phyloP scores from a whole-genome alignment of 2,797 vertebrate genomes.

The Tadarida brasiliensis region DNA sequence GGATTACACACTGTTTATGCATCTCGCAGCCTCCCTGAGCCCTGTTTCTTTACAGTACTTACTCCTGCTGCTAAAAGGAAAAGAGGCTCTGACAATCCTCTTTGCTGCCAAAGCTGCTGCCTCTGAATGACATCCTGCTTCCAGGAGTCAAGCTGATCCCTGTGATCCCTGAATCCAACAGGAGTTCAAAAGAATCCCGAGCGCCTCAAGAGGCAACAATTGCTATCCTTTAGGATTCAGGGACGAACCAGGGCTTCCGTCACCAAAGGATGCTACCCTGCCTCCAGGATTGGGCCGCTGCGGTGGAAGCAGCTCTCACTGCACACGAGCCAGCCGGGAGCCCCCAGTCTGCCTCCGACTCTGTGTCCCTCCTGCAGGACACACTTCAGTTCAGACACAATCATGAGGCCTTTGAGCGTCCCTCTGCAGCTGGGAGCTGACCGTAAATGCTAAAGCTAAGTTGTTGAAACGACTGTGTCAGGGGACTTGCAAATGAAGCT shows the following conservation, averaged over 20 bases:
- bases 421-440: conserved; percentile 71
- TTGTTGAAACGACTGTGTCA: conserved; percentile 71
- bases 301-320: conserved; percentile 66
- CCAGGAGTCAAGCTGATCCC: conserved; percentile 87
- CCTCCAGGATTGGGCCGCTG: not conserved
- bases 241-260: conserved; percentile 77
- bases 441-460: conserved; percentile 70
- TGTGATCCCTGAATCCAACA: conserved; percentile 84
- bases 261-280: conserved; percentile 77
- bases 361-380: conserved; percentile 58
- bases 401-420: conserved; percentile 78
- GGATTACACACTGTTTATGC: conserved; percentile 89
- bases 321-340: conserved; percentile 71
- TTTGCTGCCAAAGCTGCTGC: conserved; percentile 86
- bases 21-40: conserved; percentile 83
- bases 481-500: conserved; percentile 76
- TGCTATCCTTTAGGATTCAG: conserved; percentile 86
- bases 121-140: conserved; percentile 87
- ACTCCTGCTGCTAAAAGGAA: conserved; percentile 89
- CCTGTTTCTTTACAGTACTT: conserved; percentile 87
- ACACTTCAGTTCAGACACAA: conserved; percentile 74
- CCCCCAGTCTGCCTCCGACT: conserved; percentile 61
- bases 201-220: conserved; percentile 84
- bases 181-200: conserved; percentile 86
- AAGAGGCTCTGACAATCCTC: conserved; percentile 88